Conservation (phyloP, 2,888 invertebrate species). For the Desoria tigrina region DNA sequence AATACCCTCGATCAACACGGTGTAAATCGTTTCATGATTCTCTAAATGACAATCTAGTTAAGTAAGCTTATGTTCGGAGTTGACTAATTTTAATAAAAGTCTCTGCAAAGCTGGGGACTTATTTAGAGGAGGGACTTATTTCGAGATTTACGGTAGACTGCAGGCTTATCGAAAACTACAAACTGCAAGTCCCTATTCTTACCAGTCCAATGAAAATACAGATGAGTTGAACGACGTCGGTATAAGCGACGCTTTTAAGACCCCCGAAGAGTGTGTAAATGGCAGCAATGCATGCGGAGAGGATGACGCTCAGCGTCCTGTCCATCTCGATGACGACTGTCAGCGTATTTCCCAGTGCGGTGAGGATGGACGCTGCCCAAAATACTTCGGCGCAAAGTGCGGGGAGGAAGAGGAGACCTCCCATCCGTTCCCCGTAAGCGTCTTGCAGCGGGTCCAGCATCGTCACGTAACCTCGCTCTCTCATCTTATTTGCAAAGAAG, state of each 20-base stretch:
- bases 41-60: too few relatives aligned
- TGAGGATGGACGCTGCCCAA: constrained; percentile 84
- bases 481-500: constrained; percentile 70
- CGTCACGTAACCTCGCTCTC: constrained; percentile 86
- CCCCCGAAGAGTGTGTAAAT: constrained; percentile 70
- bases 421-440: constrained; percentile 68
- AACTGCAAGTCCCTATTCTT: constrained; percentile 34
- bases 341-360: constrained; percentile 61
- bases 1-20: too few relatives aligned
- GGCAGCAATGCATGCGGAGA: constrained; percentile 64
- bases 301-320: constrained; percentile 61
- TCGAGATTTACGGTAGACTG: too few relatives aligned
- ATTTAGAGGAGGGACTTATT: too few relatives aligned
- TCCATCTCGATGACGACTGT: constrained; percentile 64
- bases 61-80: neutral
- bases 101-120: too few relatives aligned
- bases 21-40: too few relatives aligned
- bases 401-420: constrained; percentile 67
- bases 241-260: constrained; percentile 70
- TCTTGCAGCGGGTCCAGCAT: constrained; percentile 98
- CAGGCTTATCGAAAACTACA: neutral
- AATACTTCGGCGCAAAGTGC: constrained; percentile 83
- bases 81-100: neutral
- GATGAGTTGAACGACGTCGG: constrained; percentile 68
- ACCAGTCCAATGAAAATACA: constrained; percentile 69